Evolutionary conservation across 2,113 vertebrate genomes (phyloP).

Genomic region (Syngnathus typhle): DNA sequence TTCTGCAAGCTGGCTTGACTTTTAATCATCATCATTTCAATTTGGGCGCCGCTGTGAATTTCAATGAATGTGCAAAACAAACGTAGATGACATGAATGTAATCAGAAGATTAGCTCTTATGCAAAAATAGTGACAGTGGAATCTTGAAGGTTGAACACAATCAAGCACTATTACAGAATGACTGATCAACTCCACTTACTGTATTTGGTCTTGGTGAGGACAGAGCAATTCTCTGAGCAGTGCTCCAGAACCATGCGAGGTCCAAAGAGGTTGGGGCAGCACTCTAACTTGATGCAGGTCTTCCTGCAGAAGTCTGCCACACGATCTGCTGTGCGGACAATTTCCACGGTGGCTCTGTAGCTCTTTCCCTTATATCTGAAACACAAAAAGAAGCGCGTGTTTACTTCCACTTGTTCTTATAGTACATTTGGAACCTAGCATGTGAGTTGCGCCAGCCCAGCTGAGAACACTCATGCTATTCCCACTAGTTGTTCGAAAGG

Average conservation of each 20-base stretch:
- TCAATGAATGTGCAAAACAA: not conserved
- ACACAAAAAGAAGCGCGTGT: constrained; percentile 16
- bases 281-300: constrained; percentile 92
- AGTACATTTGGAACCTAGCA: constrained; percentile 11
- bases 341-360: constrained; percentile 91
- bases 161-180: too few relatives aligned
- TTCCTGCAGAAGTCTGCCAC: constrained; percentile 95
- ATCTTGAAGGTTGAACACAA: not conserved
- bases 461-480: constrained; percentile 31
- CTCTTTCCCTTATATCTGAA: constrained; percentile 95
- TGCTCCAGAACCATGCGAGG: constrained; percentile 91
- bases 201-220: constrained; percentile 98
- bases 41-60: not conserved
- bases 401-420: constrained; percentile 16
- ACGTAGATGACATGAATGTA: too few relatives aligned
- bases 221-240: constrained; percentile 96
- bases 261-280: constrained; percentile 95
- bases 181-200: constrained; percentile 72
- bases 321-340: constrained; percentile 88
- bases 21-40: not conserved
- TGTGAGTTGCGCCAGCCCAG: constrained; percentile 19
- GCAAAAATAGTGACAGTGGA: not conserved
- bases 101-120: not conserved
- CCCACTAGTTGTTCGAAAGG: constrained; percentile 20
- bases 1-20: not conserved